These are phyloP conservation scores for Sciaenops ocellatus DNA, from an alignment of 2,797 vertebrate genomes.

Conservation along the genomic window DNA sequence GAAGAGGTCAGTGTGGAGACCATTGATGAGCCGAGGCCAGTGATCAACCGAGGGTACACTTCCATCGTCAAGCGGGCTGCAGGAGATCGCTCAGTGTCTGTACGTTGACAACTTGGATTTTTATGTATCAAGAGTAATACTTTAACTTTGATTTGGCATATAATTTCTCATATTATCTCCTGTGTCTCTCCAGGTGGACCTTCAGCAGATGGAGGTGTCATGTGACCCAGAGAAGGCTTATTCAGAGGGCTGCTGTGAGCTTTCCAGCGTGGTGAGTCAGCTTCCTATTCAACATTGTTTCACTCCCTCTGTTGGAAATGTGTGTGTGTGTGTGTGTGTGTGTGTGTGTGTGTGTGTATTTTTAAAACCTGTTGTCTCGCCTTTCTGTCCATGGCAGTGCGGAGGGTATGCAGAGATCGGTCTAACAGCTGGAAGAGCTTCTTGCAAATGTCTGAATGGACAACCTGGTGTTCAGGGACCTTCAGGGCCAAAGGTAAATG, in stretches of 20 bases:
- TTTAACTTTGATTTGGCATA: not conserved
- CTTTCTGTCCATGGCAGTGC: conserved; percentile 70
- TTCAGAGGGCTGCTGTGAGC: conserved; percentile 88
- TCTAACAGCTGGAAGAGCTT: conserved; percentile 71
- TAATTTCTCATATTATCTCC: not conserved
- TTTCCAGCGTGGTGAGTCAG: conserved; percentile 84
- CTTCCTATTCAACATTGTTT: conserved; percentile 4
- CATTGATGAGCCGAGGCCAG: conserved; percentile 65
- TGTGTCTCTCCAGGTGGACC: conserved; percentile 76
- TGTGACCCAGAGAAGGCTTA: conserved; percentile 84
- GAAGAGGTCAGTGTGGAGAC: conserved; percentile 76
- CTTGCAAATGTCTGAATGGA: conserved; percentile 83
- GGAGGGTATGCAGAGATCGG: conserved; percentile 83
- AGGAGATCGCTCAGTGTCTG: conserved; percentile 74
- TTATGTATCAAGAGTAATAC: not conserved
- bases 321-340: conserved; percentile 11
- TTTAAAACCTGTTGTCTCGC: conserved; percentile 19
- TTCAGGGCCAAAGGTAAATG: conserved; percentile 79
- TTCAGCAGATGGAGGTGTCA: conserved; percentile 86
- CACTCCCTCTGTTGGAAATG: conserved; percentile 11
- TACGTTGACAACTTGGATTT: conserved; percentile 49
- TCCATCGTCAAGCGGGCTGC: conserved; percentile 82
- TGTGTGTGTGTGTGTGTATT: conserved; percentile 8
- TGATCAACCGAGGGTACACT: conserved; percentile 69
- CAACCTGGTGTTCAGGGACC: conserved; percentile 77